Base-by-base conservation (phyloP, 2,888 invertebrate genomes). In the Pollenia griseotomentosa region DNA sequence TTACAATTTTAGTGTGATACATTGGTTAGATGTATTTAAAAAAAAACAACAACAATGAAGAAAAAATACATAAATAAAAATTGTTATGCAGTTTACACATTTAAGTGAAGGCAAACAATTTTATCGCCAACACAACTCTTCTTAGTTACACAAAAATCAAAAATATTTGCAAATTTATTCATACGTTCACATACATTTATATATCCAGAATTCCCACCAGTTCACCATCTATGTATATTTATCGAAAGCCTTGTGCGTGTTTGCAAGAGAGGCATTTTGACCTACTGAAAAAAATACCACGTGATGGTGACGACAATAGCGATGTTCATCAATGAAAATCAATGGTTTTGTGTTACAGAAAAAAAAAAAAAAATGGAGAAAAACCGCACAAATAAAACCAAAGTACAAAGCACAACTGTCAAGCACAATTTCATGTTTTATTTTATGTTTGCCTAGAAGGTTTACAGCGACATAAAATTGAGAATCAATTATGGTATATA, bases 1-100 rank as follows among this genome's bases (percentile, higher is more conserved):
- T 84, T 84, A 80, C 79, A 84, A 84, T 80, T 84, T 80, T 61
- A 80, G 74, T 84, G 74, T 84, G 84, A 84, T 84, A 80, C 68
- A 66, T 68, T 70, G 84, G 84, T 80, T 61, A 78, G 14, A 73
- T 73, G 65, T 33, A 40, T 63, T 78, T 55, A 59, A 61, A 51
- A 40, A 40, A 65, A 55, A 65, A 70, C 40, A 14, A 19, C 59
- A 61, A 51, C 14, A 16, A 66, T 16, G 14, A 65, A 44, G 57
- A 44, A 5, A 59, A 59, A 14, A 53, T 23, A 19, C 3, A 16
- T 16, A 33, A 48, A 71, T 63, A 40, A 46, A 33, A 75, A 16
- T 33, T 8, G 0, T 71, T 77, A 33, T 61, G 33, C 19, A 73
- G 19, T 77, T 66, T 51, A 73, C 51, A 53, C 44, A 79, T 73